Conservation (phyloP, 2,888 invertebrate species). For the Tetragonisca angustula region DNA sequence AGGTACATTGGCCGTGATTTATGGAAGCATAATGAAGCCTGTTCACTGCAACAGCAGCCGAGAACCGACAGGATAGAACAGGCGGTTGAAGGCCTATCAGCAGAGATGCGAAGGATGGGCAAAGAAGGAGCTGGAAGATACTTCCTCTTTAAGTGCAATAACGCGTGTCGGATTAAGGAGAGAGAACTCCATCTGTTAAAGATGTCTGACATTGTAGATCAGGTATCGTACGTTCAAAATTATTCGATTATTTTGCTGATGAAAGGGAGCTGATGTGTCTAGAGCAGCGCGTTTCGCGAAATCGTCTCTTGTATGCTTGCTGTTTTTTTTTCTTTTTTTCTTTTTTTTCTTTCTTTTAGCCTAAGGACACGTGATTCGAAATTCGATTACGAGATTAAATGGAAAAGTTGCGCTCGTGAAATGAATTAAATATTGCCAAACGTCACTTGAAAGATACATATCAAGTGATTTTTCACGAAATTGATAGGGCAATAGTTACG, state of each 20-base stretch:
- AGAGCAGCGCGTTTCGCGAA: constrained; percentile 1
- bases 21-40: constrained; percentile 74
- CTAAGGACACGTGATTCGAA: not conserved
- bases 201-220: constrained; percentile 36
- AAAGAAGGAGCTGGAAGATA: constrained; percentile 29
- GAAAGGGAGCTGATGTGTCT: not conserved
- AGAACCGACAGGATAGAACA: constrained; percentile 40
- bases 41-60: constrained; percentile 65
- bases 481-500: not conserved
- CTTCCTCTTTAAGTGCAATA: constrained; percentile 61
- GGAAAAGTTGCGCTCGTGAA: not conserved
- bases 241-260: not conserved
- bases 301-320: not conserved
- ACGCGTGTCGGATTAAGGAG: constrained; percentile 50
- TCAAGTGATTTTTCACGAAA: not conserved
- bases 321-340: not conserved
- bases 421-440: not conserved
- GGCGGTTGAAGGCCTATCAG: constrained; percentile 37
- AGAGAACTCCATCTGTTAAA: constrained; percentile 47
- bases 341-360: not conserved
- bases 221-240: constrained; percentile 29
- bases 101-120: not conserved
- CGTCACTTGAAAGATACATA: not conserved
- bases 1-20: constrained; percentile 70
- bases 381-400: constrained; percentile 9